A percentile compares a stretch with the other conserved stretches of the same genome.
phyloP scores from a whole-genome alignment of 2,888 invertebrate species.

The Xanthostigma xanthostigma region DNA sequence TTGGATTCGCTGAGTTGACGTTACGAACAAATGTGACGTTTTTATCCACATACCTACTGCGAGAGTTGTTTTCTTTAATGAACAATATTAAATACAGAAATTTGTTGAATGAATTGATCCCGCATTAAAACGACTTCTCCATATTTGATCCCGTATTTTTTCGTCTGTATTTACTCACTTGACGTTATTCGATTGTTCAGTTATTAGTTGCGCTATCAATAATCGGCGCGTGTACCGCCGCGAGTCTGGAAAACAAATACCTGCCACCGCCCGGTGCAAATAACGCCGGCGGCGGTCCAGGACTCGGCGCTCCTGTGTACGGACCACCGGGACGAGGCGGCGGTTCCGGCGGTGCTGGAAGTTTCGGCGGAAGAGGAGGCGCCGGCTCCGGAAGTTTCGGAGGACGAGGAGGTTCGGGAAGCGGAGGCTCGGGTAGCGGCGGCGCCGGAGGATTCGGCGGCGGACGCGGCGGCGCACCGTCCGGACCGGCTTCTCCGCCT shows the following conservation, averaged over 20 bases:
- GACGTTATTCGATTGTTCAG: background rate
- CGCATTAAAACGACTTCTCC: too few relatives aligned
- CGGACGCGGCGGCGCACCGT: constrained; percentile 10
- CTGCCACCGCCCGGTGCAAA: constrained; percentile 2
- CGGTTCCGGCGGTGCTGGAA: background rate
- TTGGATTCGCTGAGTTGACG: too few relatives aligned
- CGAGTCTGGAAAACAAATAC: constrained; percentile 4
- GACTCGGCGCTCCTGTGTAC: constrained; percentile 1
- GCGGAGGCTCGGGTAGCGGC: background rate
- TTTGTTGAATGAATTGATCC: too few relatives aligned
- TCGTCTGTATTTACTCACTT: too few relatives aligned
- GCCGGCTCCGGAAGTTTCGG: background rate
- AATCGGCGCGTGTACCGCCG: constrained; percentile 1
- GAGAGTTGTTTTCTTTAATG: too few relatives aligned
- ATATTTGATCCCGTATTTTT: too few relatives aligned
- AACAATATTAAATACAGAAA: too few relatives aligned
- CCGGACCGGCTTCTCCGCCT: constrained; percentile 6
- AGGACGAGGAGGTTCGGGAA: background rate
- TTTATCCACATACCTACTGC: too few relatives aligned
- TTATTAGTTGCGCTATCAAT: background rate
- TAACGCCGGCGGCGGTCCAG: background rate
- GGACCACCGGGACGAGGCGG: background rate
- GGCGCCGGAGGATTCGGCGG: background rate
- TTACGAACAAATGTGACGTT: too few relatives aligned
- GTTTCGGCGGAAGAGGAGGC: background rate